Conservation (phyloP, 2,797 vertebrate genomes). For the Oreortyx pictus region DNA sequence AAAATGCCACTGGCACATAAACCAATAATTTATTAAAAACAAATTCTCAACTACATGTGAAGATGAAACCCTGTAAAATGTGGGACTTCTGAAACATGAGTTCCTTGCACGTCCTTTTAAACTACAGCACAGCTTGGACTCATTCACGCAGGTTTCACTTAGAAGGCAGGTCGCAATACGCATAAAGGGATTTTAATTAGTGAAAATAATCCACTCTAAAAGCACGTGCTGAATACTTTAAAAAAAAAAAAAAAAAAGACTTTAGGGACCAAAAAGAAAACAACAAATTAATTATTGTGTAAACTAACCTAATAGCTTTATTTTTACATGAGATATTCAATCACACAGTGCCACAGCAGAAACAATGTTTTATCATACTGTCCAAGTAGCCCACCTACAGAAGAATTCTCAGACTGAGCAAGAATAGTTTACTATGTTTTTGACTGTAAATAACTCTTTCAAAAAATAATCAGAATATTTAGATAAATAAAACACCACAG, state of each 20-base stretch:
- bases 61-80: rapidly evolving
- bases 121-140: neutral
- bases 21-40: neutral
- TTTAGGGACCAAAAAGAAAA: constrained; percentile 30
- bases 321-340: constrained; percentile 18
- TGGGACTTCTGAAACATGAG: rapidly evolving
- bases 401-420: neutral
- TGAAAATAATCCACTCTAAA: constrained; percentile 33
- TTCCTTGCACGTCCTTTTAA: neutral
- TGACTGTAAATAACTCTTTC: neutral
- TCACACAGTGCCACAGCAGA: neutral
- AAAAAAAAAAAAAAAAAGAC: no score
- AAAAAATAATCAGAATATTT: neutral
- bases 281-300: constrained; percentile 50
- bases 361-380: neutral
- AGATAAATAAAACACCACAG: neutral
- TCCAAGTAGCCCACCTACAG: neutral
- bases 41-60: neutral
- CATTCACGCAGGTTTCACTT: neutral
- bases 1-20: neutral
- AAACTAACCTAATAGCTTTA: constrained; percentile 58
- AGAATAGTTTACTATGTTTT: neutral
- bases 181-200: constrained; percentile 1
- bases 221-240: neutral
- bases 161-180: neutral